A percentile compares a stretch with the other conserved stretches of the same genome.
phyloP scores from a whole-genome alignment of 2,888 invertebrate genomes.

The Lycocerus yunnanus region DNA sequence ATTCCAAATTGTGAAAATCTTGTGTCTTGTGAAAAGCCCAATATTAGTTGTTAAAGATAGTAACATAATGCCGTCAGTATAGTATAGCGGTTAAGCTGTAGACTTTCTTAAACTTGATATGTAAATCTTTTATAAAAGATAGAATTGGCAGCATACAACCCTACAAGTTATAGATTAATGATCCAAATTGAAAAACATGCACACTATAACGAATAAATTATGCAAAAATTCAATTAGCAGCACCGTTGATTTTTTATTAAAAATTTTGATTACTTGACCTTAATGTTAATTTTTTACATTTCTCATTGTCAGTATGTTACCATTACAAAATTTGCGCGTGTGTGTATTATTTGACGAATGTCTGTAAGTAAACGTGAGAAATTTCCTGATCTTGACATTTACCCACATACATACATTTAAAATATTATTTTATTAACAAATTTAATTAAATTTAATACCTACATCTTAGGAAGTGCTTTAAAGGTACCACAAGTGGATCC shows the following conservation, averaged over 20 bases:
- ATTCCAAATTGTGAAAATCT: no score
- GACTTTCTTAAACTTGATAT: no score
- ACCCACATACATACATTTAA: neutral
- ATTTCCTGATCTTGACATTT: neutral
- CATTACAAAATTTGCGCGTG: neutral
- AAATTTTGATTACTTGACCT: neutral
- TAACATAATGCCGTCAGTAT: no score
- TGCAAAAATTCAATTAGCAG: neutral
- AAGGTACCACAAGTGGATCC: neutral
- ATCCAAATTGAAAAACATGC: neutral
- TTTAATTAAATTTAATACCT: neutral
- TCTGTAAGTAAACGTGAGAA: neutral
- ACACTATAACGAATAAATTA: neutral
- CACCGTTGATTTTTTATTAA: neutral
- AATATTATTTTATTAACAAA: neutral
- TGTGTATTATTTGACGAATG: neutral
- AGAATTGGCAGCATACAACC: no score
- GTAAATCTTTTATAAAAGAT: no score
- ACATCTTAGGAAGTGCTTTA: neutral
- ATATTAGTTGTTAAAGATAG: no score
- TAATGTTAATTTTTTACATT: neutral
- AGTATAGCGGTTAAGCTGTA: no score
- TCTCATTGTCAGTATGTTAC: neutral
- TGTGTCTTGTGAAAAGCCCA: no score
- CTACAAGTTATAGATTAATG: neutral